Conservation (phyloP, 2,888 invertebrate species). For the Chrysopilus asiliformis region DNA sequence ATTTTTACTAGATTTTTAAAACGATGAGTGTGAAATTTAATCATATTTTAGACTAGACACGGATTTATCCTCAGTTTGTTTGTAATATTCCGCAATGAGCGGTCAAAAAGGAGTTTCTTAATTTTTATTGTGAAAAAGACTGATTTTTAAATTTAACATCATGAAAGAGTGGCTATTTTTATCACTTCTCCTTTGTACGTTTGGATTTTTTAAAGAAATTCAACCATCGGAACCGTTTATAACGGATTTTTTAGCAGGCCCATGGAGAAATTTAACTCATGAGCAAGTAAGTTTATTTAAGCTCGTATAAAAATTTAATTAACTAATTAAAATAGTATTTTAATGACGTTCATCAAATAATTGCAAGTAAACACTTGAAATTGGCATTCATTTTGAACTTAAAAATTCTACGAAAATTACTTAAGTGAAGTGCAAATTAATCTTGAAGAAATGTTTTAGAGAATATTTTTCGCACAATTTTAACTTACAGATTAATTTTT, state of each 20-base stretch:
- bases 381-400: no score
- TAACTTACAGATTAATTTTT: slow-evolving; percentile 5
- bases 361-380: not conserved
- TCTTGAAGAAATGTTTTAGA: no score
- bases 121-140: no score
- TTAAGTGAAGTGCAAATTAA: no score
- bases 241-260: slow-evolving; percentile 61
- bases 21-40: no score
- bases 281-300: slow-evolving; percentile 21
- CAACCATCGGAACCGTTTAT: slow-evolving; percentile 80
- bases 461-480: no score
- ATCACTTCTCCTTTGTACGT: slow-evolving; percentile 58
- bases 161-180: slow-evolving; percentile 51
- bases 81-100: no score
- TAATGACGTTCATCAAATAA: not conserved
- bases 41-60: no score
- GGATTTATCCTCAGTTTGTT: no score
- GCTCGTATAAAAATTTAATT: not conserved
- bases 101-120: no score
- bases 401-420: no score
- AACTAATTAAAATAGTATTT: not conserved
- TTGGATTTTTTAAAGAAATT: slow-evolving; percentile 70
- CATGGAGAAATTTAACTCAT: slow-evolving; percentile 63
- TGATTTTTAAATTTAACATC: slow-evolving; percentile 2
- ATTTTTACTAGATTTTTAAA: no score